A percentile compares a stretch with the other conserved stretches of the same genome.
These are phyloP conservation scores for Gryon sp. DNA, from an alignment of 1,140 invertebrate species.

Conservation along the genomic window DNA sequence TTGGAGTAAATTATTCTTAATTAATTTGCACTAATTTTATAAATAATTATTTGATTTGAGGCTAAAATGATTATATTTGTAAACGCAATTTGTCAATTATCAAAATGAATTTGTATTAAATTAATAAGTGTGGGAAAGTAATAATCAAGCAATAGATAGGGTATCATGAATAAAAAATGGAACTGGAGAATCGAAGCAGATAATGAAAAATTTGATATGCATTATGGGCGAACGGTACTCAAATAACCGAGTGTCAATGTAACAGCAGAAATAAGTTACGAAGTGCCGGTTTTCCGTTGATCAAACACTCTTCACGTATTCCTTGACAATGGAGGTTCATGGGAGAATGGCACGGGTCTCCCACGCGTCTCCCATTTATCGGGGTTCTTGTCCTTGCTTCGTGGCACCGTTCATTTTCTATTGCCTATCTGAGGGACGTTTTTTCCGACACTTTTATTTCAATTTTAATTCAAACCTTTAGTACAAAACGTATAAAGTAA, in stretches of 20 bases:
- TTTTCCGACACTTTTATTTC: too few relatives aligned
- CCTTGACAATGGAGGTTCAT: slow-evolving; percentile 74
- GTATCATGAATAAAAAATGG: slow-evolving; percentile 16
- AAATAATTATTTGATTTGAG: too few relatives aligned
- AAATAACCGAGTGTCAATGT: slow-evolving; percentile 38
- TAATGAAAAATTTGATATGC: slow-evolving; percentile 50
- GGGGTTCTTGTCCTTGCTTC: slow-evolving; percentile 70
- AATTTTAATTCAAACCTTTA: too few relatives aligned
- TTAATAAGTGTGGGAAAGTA: too few relatives aligned
- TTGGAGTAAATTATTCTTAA: too few relatives aligned
- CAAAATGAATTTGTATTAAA: too few relatives aligned
- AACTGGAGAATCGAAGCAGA: slow-evolving; percentile 32
- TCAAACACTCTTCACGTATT: slow-evolving; percentile 59
- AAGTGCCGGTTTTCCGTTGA: slow-evolving; percentile 47
- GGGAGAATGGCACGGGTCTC: slow-evolving; percentile 71
- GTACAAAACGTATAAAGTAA: too few relatives aligned
- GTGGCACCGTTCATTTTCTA: slow-evolving; percentile 71
- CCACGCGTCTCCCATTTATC: slow-evolving; percentile 70
- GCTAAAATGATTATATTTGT: too few relatives aligned
- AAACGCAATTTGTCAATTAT: too few relatives aligned
- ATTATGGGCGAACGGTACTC: slow-evolving; percentile 36
- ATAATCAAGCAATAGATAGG: too few relatives aligned
- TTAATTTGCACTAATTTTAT: too few relatives aligned
- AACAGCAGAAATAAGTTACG: slow-evolving; percentile 38
- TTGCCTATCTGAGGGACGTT: too few relatives aligned